A percentile compares a stretch with the other conserved stretches of the same genome.
Evolutionary conservation across 2,113 vertebrate genomes (phyloP).

Genomic region (Sapayoa aenigma): DNA sequence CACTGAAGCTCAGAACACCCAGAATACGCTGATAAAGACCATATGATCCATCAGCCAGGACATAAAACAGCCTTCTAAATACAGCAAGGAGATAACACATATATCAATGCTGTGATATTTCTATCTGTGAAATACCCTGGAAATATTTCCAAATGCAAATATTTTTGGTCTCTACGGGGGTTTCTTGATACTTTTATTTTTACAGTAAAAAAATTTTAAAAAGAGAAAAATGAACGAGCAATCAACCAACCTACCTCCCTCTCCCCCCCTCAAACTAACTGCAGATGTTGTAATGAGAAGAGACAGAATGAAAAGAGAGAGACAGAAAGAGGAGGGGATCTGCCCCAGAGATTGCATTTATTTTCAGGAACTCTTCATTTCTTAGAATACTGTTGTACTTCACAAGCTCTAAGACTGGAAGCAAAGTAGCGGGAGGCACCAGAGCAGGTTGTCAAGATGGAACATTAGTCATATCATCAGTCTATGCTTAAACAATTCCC

Average conservation of each 20-base stretch:
- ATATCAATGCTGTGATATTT: background rate
- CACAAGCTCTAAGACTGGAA: background rate
- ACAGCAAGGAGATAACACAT: background rate
- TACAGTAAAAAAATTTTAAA: background rate
- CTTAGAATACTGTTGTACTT: background rate
- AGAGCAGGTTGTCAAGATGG: background rate
- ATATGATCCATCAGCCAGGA: background rate
- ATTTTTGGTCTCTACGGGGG: background rate
- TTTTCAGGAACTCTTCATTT: background rate
- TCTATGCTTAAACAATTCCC: background rate
- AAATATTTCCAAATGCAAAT: background rate
- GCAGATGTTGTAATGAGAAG: background rate
- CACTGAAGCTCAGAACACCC: background rate
- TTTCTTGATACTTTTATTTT: background rate
- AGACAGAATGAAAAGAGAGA: background rate
- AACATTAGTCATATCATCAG: conserved; percentile 2
- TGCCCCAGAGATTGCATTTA: background rate
- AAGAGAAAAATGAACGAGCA: background rate
- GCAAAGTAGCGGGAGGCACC: background rate
- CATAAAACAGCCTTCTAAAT: background rate
- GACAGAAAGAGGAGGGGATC: background rate
- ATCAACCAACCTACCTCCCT: background rate
- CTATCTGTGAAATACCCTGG: background rate
- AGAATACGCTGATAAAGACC: background rate
- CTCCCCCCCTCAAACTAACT: background rate